Evolutionary conservation across 2,113 vertebrate genomes (phyloP).

Genomic region (Pan troglodytes): DNA sequence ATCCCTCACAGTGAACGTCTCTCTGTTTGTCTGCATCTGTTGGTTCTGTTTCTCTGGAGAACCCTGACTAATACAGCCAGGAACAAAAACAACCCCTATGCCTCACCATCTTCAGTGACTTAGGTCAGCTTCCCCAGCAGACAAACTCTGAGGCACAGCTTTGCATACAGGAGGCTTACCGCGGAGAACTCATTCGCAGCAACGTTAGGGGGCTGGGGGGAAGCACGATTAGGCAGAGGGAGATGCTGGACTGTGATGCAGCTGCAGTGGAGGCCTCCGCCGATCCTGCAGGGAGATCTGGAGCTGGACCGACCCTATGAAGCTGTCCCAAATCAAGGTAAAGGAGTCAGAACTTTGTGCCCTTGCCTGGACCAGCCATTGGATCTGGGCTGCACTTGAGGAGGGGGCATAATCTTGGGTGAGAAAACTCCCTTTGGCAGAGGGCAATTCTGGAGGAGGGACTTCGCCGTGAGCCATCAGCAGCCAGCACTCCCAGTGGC

Average conservation of each 20-base stretch:
- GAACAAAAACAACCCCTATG: background rate
- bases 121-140: background rate
- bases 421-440: background rate
- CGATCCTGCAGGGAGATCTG: background rate
- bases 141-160: background rate
- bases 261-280: background rate
- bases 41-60: background rate
- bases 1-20: background rate
- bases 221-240: background rate
- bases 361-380: too few relatives aligned
- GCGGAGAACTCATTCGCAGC: background rate
- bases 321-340: background rate
- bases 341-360: background rate
- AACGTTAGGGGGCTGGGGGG: accelerated
- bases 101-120: background rate
- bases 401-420: too few relatives aligned
- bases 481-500: too few relatives aligned
- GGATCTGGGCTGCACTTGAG: background rate
- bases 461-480: background rate
- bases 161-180: background rate
- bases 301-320: background rate
- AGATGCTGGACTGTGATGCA: background rate
- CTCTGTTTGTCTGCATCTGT: accelerated
- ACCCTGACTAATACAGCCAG: too few relatives aligned
- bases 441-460: background rate